Base-by-base conservation (phyloP, 2,888 invertebrate species). In the Eremobia ochroleuca region DNA sequence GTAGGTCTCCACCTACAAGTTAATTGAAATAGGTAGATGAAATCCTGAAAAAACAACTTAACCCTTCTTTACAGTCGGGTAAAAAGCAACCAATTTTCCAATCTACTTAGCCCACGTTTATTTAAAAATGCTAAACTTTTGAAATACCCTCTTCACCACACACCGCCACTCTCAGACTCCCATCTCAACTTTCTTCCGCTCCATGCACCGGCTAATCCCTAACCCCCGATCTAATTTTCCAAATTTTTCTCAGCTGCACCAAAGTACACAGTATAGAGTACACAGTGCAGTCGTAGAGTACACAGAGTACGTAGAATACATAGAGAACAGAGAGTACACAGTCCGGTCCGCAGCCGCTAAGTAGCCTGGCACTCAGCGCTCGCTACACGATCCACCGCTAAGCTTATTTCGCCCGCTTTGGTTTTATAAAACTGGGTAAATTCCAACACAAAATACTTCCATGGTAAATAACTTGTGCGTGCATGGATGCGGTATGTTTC, bases 391-490 rank as follows among this genome's bases (percentile, higher is more conserved):
- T 91, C 93, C 93, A 87, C 92, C 94, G 92, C 94, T 96, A 96
- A 96, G 96, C 96, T 95, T 93, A 94, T 95, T 95, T 92, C 93
- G 87, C 92, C 92, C 93, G 95, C 94, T 95, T 94, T 94, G 95
- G 93, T 95, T 96, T 95, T 95, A 96, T 96, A 96, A 96, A 96
- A 96, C 95, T 94, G 94, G 92, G 93, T 94, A 94, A 95, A 95
- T 95, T 95, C 93, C 94, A 89, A 92, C 93, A 93, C 92, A 91
- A 89, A 91, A 90, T 87, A 88, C 90, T 40, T 71, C 31, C 82
- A 89, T 77, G 55, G 64, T 68, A 9, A 8, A 77, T 34, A 0
- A 40, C 11, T 83, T 78, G 91, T 80, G 69, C 77, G 76, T 67
- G 52, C 25, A 92, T 88, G 85, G 73, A 93, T 90, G 75, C 83